Percentiles rank a stretch among this genome's conserved stretches.
These are phyloP conservation scores for Epirrhoe tristata DNA, from an alignment of 2,888 invertebrate genomes.

Conservation along the genomic window DNA sequence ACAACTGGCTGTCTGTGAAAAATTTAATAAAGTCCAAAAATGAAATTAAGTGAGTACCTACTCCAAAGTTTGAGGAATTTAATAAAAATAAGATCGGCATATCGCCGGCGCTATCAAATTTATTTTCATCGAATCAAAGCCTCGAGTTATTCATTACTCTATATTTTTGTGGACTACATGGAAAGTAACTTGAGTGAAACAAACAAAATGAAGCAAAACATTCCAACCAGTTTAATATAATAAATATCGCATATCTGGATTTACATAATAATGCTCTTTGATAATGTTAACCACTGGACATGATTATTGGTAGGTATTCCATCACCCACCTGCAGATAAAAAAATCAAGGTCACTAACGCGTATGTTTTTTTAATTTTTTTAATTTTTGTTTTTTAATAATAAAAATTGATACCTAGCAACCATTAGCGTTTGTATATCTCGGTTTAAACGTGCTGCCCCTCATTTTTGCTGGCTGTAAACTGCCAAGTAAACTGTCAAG, in stretches of 20 bases:
- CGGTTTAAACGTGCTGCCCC: not conserved
- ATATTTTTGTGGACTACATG: constrained; percentile 36
- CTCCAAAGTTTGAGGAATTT: constrained; percentile 19
- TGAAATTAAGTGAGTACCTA: not conserved
- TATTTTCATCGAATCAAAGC: constrained; percentile 16
- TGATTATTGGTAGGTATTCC: too few relatives aligned
- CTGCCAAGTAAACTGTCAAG: constrained; percentile 1
- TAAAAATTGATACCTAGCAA: too few relatives aligned
- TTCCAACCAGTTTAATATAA: not conserved
- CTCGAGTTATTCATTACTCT: constrained; percentile 38
- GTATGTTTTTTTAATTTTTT: too few relatives aligned
- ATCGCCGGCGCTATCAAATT: constrained; percentile 21
- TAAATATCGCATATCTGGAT: not conserved
- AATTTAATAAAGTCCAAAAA: constrained; percentile 12
- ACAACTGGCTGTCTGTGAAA: not conserved
- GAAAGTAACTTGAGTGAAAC: constrained; percentile 20
- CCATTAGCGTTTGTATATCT: too few relatives aligned
- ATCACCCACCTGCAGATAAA: too few relatives aligned
- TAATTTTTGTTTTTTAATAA: too few relatives aligned
- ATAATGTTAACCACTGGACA: too few relatives aligned
- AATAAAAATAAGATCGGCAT: constrained; percentile 19
- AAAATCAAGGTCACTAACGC: too few relatives aligned
- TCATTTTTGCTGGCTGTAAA: not conserved
- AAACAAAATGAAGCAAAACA: not conserved
- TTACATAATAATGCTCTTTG: not conserved